Percentiles rank a stretch among this genome's conserved stretches.
phyloP scores from a whole-genome alignment of 2,797 vertebrate species.

The Hippoglossus hippoglossus region DNA sequence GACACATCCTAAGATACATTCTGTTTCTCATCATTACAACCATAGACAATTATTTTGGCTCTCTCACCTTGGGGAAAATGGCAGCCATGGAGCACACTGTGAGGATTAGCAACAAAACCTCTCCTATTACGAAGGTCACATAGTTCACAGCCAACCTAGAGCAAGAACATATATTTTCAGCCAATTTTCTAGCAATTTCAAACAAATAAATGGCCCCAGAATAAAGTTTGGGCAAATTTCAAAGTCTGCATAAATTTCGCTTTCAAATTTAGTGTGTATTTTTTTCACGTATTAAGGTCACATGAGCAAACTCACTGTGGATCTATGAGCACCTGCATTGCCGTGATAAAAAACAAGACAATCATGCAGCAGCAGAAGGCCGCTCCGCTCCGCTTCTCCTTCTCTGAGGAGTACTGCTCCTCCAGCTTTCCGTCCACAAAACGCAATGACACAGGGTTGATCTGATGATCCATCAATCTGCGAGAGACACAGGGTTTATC shows the following conservation, averaged over 20 bases:
- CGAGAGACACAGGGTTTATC: background rate
- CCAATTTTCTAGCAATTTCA: background rate
- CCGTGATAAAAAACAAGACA: conserved; percentile 89
- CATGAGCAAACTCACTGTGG: conserved; percentile 83
- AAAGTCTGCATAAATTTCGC: too few species aligned
- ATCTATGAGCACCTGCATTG: conserved; percentile 91
- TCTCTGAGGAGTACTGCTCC: conserved; percentile 91
- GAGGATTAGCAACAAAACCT: conserved; percentile 90
- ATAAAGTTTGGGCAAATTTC: background rate
- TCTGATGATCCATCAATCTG: conserved; percentile 89
- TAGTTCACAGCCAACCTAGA: conserved; percentile 92
- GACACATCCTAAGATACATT: background rate
- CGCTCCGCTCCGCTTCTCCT: conserved; percentile 92
- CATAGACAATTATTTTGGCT: background rate
- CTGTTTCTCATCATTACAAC: background rate
- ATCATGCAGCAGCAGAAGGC: conserved; percentile 94
- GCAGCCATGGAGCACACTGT: conserved; percentile 92
- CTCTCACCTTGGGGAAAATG: conserved; percentile 89
- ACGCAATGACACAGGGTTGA: conserved; percentile 86
- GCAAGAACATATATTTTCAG: conserved; percentile 26
- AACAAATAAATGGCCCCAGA: background rate
- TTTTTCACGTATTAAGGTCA: background rate
- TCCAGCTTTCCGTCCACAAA: conserved; percentile 91
- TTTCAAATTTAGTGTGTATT: background rate
- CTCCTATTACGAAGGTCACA: conserved; percentile 90